phyloP scores from a whole-genome alignment of 2,888 invertebrate genomes.

The Frankliniella fusca region DNA sequence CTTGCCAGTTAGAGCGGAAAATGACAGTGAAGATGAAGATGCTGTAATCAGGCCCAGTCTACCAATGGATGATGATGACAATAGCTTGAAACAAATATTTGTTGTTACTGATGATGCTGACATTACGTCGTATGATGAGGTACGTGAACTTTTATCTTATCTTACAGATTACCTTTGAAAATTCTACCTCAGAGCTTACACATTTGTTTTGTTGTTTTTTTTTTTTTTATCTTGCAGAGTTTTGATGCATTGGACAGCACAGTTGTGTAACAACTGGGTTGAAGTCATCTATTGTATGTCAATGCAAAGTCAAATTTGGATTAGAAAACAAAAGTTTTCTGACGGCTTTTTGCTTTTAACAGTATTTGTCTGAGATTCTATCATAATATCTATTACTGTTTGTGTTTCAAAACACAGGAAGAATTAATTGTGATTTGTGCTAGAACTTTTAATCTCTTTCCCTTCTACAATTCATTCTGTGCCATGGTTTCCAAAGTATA shows the following conservation, averaged over 20 bases:
- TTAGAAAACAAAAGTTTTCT: not conserved
- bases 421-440: not conserved
- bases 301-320: not conserved
- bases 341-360: not conserved
- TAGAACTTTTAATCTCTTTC: not conserved
- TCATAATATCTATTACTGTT: not conserved
- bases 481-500: not conserved
- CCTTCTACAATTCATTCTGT: not conserved
- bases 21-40: conserved; percentile 21
- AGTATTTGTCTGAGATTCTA: not conserved
- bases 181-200: not conserved
- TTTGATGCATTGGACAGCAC: not conserved
- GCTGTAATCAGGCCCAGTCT: not conserved
- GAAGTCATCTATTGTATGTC: not conserved
- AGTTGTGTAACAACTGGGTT: not conserved
- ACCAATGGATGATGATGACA: not conserved
- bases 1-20: not conserved
- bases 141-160: not conserved
- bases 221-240: not conserved
- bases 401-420: not conserved
- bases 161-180: not conserved
- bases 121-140: not conserved
- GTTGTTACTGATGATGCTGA: not conserved
- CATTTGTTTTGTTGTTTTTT: not conserved
- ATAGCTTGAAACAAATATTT: not conserved